These are phyloP conservation scores for Cryptotermes secundus DNA, from an alignment of 1,140 invertebrate genomes.

Conservation along the genomic window DNA sequence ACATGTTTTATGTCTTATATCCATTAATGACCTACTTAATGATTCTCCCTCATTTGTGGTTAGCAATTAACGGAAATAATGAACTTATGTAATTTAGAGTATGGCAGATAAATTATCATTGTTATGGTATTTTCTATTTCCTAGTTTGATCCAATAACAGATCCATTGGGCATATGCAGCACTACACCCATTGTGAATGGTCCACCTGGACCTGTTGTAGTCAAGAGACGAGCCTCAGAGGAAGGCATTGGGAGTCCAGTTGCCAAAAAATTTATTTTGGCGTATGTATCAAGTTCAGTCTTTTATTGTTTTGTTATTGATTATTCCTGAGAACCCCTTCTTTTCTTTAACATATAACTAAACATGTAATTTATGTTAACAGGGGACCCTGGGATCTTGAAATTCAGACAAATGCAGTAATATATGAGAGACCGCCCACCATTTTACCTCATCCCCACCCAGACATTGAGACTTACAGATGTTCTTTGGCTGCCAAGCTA, in stretches of 20 bases:
- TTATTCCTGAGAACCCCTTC: neutral
- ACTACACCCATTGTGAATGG: conserved; percentile 43
- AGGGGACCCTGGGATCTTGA: conserved; percentile 95
- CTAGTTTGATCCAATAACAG: conserved; percentile 86
- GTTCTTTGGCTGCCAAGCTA: conserved; percentile 76
- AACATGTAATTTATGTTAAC: conserved; percentile 39
- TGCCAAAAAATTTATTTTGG: conserved; percentile 78
- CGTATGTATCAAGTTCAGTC: conserved; percentile 50
- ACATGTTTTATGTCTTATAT: too few species aligned
- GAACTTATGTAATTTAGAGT: too few species aligned
- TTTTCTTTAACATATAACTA: neutral
- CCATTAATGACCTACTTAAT: too few species aligned
- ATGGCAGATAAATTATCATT: neutral
- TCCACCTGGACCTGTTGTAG: conserved; percentile 44
- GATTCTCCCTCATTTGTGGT: too few species aligned
- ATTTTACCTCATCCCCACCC: conserved; percentile 90
- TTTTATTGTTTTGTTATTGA: neutral
- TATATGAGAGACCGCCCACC: conserved; percentile 81
- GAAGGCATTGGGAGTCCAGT: conserved; percentile 64
- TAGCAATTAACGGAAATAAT: too few species aligned
- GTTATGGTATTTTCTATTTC: conserved; percentile 43
- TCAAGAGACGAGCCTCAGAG: conserved; percentile 78
- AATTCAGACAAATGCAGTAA: conserved; percentile 89
- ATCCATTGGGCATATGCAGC: conserved; percentile 85
- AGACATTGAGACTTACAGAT: conserved; percentile 82